Evolutionary conservation across 2,113 vertebrate genomes (phyloP).

Genomic region (Chaenocephalus aceratus): DNA sequence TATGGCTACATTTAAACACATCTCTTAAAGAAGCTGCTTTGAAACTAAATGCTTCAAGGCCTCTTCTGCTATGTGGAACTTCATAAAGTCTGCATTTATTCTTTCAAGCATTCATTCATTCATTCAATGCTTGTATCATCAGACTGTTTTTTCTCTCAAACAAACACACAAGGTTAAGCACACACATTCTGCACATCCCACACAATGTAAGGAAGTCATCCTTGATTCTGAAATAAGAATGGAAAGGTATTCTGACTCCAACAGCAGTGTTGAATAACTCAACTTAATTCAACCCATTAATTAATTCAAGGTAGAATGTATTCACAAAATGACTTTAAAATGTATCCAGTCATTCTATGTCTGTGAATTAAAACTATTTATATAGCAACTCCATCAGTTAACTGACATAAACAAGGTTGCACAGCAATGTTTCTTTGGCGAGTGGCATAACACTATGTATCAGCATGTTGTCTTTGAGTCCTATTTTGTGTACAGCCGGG

Average conservation of each 20-base stretch:
- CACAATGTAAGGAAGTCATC: background rate
- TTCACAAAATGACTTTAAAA: conserved; percentile 1
- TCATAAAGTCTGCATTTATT: background rate
- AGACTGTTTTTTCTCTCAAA: background rate
- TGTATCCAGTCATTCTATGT: conserved; percentile 9
- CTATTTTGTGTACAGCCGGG: background rate
- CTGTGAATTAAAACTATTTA: background rate
- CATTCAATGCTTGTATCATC: background rate
- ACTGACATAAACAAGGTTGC: background rate
- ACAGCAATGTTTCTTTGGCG: too few relatives aligned
- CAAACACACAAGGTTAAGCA: conserved; percentile 6
- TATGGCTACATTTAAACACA: too few relatives aligned
- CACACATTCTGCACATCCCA: background rate
- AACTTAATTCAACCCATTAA: too few relatives aligned
- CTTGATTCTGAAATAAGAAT: conserved; percentile 13
- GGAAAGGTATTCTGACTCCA: conserved; percentile 26
- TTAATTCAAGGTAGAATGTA: conserved; percentile 27
- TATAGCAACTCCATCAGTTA: background rate
- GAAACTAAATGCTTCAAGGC: background rate
- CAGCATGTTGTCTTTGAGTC: background rate
- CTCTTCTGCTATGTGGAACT: background rate
- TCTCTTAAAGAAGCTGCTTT: background rate
- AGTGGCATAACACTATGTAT: background rate
- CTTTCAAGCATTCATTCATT: conserved; percentile 15
- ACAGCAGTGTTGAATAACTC: conserved; percentile 1